phyloP scores from a whole-genome alignment of 2,888 invertebrate genomes.

The Chydorus sphaericus region DNA sequence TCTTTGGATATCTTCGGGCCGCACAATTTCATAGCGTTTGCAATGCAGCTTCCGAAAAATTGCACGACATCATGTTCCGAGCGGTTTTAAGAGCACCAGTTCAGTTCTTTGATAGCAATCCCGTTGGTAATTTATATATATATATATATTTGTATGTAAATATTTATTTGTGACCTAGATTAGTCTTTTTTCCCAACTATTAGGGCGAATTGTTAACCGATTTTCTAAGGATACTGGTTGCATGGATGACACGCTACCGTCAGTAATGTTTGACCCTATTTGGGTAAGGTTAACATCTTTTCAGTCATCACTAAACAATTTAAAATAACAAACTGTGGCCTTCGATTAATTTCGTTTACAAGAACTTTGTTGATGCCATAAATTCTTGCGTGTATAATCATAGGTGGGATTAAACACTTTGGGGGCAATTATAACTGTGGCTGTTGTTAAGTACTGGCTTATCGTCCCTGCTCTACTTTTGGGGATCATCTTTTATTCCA shows the following conservation, averaged over 20 bases:
- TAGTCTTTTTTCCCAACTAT: not conserved
- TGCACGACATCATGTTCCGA: slow-evolving; percentile 35
- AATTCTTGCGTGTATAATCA: not conserved
- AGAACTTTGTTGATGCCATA: not conserved
- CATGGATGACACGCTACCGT: slow-evolving; percentile 1
- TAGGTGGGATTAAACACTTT: slow-evolving; percentile 23
- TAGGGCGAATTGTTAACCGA: slow-evolving; percentile 5
- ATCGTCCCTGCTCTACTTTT: slow-evolving; percentile 28
- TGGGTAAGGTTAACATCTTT: not conserved
- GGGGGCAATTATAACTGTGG: slow-evolving; percentile 34
- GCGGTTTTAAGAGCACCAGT: slow-evolving; percentile 31
- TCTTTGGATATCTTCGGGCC: slow-evolving; percentile 28
- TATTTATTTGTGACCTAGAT: too few relatives aligned
- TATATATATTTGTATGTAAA: too few relatives aligned
- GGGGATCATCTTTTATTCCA: slow-evolving; percentile 27
- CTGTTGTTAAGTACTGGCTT: slow-evolving; percentile 30
- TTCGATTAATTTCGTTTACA: not conserved
- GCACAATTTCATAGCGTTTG: slow-evolving; percentile 29
- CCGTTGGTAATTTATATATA: too few relatives aligned
- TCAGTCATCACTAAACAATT: not conserved
- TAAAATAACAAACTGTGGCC: not conserved
- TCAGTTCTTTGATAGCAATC: slow-evolving; percentile 71
- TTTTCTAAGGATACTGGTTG: slow-evolving; percentile 7
- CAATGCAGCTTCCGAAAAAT: slow-evolving; percentile 29
- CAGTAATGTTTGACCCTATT: not conserved